phyloP scores from a whole-genome alignment of 2,797 vertebrate genomes.

The Chaunax sp. region DNA sequence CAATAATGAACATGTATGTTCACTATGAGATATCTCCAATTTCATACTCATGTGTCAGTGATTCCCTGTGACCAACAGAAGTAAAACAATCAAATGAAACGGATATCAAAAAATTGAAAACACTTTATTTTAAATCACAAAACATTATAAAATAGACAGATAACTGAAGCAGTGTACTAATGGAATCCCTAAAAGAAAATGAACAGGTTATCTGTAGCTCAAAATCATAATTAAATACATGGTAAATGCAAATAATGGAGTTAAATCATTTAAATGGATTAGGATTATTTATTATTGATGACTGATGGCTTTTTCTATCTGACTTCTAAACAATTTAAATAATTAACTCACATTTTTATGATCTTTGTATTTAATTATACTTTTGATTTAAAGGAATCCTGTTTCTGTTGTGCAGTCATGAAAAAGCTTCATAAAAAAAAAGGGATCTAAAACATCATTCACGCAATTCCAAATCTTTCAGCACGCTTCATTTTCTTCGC shows the following conservation, averaged over 20 bases:
- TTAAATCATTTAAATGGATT: neutral
- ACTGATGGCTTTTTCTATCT: neutral
- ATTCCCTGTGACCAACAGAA: too few relatives aligned
- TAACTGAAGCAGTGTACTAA: conserved; percentile 58
- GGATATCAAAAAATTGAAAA: conserved; percentile 70
- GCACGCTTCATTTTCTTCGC: conserved; percentile 83
- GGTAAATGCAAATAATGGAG: conserved; percentile 28
- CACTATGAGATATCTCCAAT: too few relatives aligned
- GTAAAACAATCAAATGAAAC: conserved; percentile 1
- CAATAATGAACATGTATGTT: too few relatives aligned
- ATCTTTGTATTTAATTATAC: conserved; percentile 49
- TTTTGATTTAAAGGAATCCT: conserved; percentile 43
- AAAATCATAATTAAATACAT: conserved; percentile 56
- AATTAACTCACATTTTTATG: conserved; percentile 4
- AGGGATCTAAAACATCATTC: conserved; percentile 49
- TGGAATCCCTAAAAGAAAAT: conserved; percentile 30
- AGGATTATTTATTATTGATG: too few relatives aligned
- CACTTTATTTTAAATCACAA: conserved; percentile 80
- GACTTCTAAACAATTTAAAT: neutral
- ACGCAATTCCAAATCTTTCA: conserved; percentile 81
- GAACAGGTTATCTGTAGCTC: conserved; percentile 25
- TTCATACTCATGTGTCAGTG: too few relatives aligned
- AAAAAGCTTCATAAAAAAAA: conserved; percentile 49
- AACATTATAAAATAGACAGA: conserved; percentile 77
- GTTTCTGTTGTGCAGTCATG: conserved; percentile 40